These are phyloP conservation scores for Cirrhinus molitorella DNA, from an alignment of 2,797 vertebrate genomes.

Conservation along the genomic window DNA sequence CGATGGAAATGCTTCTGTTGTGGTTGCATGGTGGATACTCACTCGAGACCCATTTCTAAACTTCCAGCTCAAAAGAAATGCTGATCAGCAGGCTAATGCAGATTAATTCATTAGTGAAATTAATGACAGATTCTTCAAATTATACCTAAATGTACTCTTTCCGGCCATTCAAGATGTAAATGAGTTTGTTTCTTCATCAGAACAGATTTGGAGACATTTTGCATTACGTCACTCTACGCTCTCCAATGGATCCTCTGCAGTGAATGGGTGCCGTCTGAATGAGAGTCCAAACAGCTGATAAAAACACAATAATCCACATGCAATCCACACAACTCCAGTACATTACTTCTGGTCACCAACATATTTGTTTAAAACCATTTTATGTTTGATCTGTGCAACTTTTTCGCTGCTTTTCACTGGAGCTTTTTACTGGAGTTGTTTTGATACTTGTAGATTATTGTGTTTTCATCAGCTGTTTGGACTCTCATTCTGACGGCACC, in stretches of 20 bases:
- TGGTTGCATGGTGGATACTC: neutral
- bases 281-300: neutral
- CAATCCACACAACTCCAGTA: neutral
- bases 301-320: neutral
- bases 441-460: too few relatives aligned
- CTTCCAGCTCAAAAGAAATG: slow-evolving; percentile 7
- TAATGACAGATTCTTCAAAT: slow-evolving; percentile 29
- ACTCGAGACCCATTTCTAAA: slow-evolving; percentile 10
- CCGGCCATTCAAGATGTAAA: neutral
- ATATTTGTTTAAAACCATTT: too few relatives aligned
- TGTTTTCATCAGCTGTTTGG: neutral
- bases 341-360: too few relatives aligned
- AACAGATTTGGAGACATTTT: neutral
- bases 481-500: neutral
- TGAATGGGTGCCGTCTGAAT: neutral
- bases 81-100: slow-evolving; percentile 34
- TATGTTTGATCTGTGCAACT: too few relatives aligned
- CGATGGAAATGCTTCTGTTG: neutral
- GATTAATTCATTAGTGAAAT: slow-evolving; percentile 41
- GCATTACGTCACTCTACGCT: neutral
- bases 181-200: neutral
- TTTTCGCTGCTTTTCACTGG: too few relatives aligned
- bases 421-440: neutral
- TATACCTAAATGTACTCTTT: neutral
- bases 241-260: neutral